Base-by-base conservation (phyloP, 2,888 invertebrate genomes). In the Theretra japonica region DNA sequence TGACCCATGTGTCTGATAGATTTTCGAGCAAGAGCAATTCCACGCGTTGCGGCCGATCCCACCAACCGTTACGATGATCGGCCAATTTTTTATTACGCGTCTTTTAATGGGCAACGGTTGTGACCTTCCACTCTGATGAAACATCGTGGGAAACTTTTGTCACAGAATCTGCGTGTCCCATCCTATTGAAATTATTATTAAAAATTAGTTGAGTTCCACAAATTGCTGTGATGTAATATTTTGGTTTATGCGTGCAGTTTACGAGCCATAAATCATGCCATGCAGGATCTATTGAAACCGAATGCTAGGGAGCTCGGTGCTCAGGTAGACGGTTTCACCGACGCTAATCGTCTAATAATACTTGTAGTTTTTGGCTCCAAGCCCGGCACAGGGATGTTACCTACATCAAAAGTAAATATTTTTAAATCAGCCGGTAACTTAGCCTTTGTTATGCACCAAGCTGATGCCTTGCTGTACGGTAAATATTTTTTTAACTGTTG, bases 271-370 rank as follows among this genome's bases (percentile, higher is more conserved):
- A 84, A 82, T 81, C 78, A 80, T 76, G 73, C 71, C 7, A 48
- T 60, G 30, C 53, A 50, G 65, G 41, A 70, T 53, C 70, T 53
- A 71, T 71, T 65, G 70, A 82, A 82, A 82, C 82, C 76, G 80
- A 84, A 83, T 77, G 77, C 73, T 78, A 79, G 41, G 21, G 65
- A 48, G 19, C 53, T 53, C 6, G 76, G 78, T 82, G 78, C 82
- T 77, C 91, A 93, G 92, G 93, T 93, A 93, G 88, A 88, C 80
- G 83, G 79, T 82, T 82, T 77, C 80, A 80, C 82, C 83, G 88
- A 83, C 85, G 83, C 84, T 88, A 89, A 90, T 90, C 84, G 86
- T 90, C 93, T 93, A 93, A 92, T 92, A 91, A 93, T 93, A 93
- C 88, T 88, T 84, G 85, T 77, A 78, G 76, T 83, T 86, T 85